Evolutionary conservation across 2,797 vertebrate genomes (phyloP), one percentile per base, ranked within the genome.

Genomic region (Lagorchestes hirsutus): DNA sequence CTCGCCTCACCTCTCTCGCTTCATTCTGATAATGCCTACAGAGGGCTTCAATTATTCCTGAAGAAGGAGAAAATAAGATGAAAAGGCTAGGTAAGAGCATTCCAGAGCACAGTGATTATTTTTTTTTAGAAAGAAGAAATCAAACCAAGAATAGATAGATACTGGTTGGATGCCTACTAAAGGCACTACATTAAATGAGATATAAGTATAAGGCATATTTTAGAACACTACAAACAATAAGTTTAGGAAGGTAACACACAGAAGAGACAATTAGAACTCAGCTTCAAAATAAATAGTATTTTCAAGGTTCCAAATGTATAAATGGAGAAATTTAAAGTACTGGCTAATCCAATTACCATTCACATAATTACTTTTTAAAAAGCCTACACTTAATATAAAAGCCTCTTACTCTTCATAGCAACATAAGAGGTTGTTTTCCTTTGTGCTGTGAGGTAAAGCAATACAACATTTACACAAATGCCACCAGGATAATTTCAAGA

Each of bases 31-130:
- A 99, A 95, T 99, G 99, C 0, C 98, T 98, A 93, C 96, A 98
- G 67, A 99, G 93, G 0, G 99, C 99, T 97, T 98, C 98, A 92
- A 99, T 97, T 97, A 99, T 91, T 96, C 99, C 99, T 99, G 93
- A n/a, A 97, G 93, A 92, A 96, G 5, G 96, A 74, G 58, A 97
- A 92, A 95, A 90, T 46, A 46, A 82, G n/a, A 74, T 46, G 40
- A 82, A 74, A 74, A 46, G 74, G 40, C 74, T 82, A 46, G 3
- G 40, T 46, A 74, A 40, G n/a, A 74, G 34, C 16, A 40, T 22
- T 74, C 67, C 22, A 74, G 5, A n/a, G 67, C 34, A 74, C 1
- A n/a, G 31, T n/a, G 31, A 67, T n/a, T 52, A 52, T 52, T 52
- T 22, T 40, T 74, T n/a, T 74, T 74, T 74, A 22, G 16, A 74